Conservation (phyloP, 2,888 invertebrate species). For the Scaptomyza polygonia region DNA sequence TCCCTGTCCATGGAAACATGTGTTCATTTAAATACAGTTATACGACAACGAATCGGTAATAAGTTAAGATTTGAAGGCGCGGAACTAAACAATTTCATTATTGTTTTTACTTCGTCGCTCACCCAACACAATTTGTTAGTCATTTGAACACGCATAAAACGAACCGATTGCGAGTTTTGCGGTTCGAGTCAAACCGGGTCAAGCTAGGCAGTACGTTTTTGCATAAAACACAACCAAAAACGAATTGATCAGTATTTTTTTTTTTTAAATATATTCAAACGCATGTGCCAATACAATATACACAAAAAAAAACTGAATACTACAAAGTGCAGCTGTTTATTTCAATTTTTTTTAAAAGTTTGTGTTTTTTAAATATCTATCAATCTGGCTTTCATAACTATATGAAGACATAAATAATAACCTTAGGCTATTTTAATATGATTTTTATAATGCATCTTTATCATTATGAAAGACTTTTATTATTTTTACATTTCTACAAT, state of each 20-base stretch:
- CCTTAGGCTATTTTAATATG: too few relatives aligned
- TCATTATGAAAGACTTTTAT: too few relatives aligned
- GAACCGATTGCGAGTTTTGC: constrained; percentile 14
- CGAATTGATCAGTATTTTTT: constrained; percentile 23
- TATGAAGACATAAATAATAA: too few relatives aligned
- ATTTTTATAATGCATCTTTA: too few relatives aligned
- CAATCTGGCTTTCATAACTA: too few relatives aligned
- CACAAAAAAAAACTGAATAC: neutral
- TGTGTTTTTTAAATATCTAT: neutral
- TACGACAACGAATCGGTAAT: constrained; percentile 26
- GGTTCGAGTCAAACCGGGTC: neutral
- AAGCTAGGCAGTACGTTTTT: constrained; percentile 16
- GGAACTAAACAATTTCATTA: neutral
- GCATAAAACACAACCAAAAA: constrained; percentile 12
- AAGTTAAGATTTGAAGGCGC: constrained; percentile 38
- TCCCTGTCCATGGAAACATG: constrained; percentile 49
- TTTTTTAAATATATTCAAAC: constrained; percentile 36
- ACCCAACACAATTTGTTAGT: constrained; percentile 43
- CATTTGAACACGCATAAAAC: constrained; percentile 43
- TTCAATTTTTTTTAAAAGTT: neutral
- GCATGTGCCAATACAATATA: constrained; percentile 6
- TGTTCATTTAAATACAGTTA: constrained; percentile 59
- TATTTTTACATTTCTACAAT: too few relatives aligned
- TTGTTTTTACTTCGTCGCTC: constrained; percentile 11
- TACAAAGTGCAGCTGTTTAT: neutral